A percentile compares a stretch with the other conserved stretches of the same genome.
These are phyloP conservation scores for Poecilia velifera DNA, from an alignment of 2,797 vertebrate species.

Conservation along the genomic window DNA sequence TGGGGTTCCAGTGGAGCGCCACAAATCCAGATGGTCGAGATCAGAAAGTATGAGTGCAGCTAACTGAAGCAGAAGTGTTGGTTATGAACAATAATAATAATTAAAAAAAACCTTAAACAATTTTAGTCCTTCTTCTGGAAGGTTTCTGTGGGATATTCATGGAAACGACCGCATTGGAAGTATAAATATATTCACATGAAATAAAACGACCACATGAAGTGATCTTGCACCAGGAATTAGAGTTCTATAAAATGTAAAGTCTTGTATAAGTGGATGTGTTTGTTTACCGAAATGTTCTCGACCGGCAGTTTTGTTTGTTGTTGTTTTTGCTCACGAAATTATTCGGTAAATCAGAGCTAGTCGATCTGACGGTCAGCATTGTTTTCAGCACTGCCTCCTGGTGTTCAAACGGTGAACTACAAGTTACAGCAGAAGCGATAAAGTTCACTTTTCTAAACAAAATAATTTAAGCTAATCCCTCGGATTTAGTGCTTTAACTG, in stretches of 20 bases:
- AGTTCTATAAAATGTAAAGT: not conserved
- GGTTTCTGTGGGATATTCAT: not conserved
- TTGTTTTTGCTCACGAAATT: not conserved
- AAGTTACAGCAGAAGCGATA: not conserved
- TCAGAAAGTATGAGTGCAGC: not conserved
- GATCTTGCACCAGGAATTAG: not conserved
- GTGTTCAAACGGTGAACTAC: not conserved
- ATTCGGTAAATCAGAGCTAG: not conserved
- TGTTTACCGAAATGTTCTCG: slow-evolving; percentile 19
- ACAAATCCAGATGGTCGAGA: not conserved
- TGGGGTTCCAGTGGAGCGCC: not conserved
- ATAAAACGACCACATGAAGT: not conserved
- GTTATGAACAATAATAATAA: not conserved
- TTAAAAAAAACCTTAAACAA: not conserved
- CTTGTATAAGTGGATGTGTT: not conserved
- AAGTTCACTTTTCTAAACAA: slow-evolving; percentile 3
- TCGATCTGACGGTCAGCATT: not conserved
- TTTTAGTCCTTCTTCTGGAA: not conserved
- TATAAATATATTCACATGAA: not conserved
- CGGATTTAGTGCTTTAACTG: not conserved
- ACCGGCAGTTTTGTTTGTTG: not conserved
- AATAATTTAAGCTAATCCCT: not conserved
- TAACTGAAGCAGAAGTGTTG: not conserved
- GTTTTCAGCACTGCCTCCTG: not conserved
- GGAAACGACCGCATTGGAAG: not conserved